Evolutionary conservation across 2,888 invertebrate genomes (phyloP).

Genomic region (Artemia sinica): DNA sequence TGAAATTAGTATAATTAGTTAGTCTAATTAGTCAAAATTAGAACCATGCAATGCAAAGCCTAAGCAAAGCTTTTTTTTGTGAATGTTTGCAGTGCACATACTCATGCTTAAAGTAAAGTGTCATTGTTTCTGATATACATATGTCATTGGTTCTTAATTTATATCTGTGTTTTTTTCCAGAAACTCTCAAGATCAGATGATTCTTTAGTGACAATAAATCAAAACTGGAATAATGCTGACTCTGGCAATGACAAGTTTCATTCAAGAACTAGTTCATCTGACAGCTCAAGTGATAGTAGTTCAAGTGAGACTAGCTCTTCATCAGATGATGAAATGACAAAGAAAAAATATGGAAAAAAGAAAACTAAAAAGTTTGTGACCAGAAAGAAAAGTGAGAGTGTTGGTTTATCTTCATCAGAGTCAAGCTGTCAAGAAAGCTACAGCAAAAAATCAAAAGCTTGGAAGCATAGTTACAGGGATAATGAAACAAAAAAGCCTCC

Average conservation of each 20-base stretch:
- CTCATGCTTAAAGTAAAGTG: too few species aligned
- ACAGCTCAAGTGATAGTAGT: slow-evolving; percentile 2
- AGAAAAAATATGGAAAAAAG: not conserved
- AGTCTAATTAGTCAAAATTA: too few species aligned
- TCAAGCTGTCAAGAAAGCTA: slow-evolving; percentile 5
- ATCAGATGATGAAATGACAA: not conserved
- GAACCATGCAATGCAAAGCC: too few species aligned
- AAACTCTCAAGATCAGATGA: slow-evolving; percentile 4
- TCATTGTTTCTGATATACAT: too few species aligned
- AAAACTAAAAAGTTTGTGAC: not conserved
- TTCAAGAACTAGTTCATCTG: not conserved
- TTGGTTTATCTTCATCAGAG: not conserved
- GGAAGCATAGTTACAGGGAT: not conserved
- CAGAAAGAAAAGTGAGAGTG: slow-evolving; percentile 1
- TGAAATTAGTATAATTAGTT: too few species aligned
- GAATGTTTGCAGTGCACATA: too few species aligned
- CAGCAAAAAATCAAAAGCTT: not conserved
- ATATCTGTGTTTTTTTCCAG: not conserved
- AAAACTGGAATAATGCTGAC: slow-evolving; percentile 9
- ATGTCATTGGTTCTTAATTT: too few species aligned
- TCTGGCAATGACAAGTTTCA: not conserved
- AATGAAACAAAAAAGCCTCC: not conserved
- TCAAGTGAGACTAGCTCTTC: slow-evolving; percentile 7
- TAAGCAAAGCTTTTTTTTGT: too few species aligned
- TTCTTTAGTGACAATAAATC: not conserved